Base-by-base conservation (phyloP, 92 coral and sea anemone species). In the Palythoa grandiflora region DNA sequence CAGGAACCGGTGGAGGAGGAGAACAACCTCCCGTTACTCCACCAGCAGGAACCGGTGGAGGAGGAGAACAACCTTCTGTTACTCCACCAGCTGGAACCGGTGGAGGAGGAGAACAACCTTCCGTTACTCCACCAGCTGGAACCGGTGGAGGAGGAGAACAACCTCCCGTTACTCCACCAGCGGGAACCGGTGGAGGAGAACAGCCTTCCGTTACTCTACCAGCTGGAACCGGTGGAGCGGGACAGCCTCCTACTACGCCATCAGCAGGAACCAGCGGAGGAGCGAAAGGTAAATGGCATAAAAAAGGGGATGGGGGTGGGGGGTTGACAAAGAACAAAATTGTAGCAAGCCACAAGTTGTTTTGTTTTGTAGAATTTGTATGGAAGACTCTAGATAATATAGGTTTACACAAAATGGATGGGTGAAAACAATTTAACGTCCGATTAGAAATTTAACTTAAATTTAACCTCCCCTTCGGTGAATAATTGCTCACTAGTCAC, bases 71-170 rank as follows among this genome's bases (percentile, higher is more conserved):
- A 2, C n/a, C 65, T 2, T 0, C 65, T 3, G 15, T 57, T 13
- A 57, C 65, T 5, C 65, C 84, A 14, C 3, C 84, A 6, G 15
- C 35, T 6, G 84, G 72, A 15, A 6, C 73, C 1, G 73, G 84
- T n/a, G 84, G 72, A 5, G 84, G 72, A 60, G 73, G 54, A 1
- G 79, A 37, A 7, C 70, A n/a, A 0, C 44, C 65, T 47, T 0
- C 60, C 0, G 20, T 44, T 28, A n/a, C 21, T 13, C 44, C 44
- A 0, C 3, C 51, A 36, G 54, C 50, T 0, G 54, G 39, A 40
- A 38, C 77, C 5, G 63, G 80, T 52, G 84, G 84, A 63, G 84
- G 36, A n/a, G 79, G 17, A 79, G 84, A 17, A 6, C 47, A 63
- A 10, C 2, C 71, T 7, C 2, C 71, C 8, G 13, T 40, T 16